phyloP scores from a whole-genome alignment of 1,140 invertebrate species.

The Diorhabda sublineata region DNA sequence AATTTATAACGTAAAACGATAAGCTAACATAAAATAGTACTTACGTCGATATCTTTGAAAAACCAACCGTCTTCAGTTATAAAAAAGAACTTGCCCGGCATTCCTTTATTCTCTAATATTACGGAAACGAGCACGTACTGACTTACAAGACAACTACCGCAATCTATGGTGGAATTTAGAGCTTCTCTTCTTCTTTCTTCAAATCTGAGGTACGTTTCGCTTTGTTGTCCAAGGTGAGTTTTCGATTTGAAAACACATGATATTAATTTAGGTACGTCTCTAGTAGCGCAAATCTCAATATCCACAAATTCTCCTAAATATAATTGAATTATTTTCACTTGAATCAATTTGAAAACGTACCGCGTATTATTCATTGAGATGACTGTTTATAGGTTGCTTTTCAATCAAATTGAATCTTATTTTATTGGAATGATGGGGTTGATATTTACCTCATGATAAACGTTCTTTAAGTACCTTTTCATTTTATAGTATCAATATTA shows the following conservation, averaged over 20 bases:
- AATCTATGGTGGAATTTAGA: slow-evolving; percentile 35
- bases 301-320: slow-evolving; percentile 24
- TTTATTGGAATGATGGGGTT: no score
- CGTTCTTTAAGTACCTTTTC: no score
- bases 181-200: slow-evolving; percentile 22
- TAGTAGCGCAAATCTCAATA: slow-evolving; percentile 20
- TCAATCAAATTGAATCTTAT: no score
- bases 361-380: no score
- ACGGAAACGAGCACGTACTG: slow-evolving; percentile 26
- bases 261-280: slow-evolving; percentile 24
- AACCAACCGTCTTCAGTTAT: slow-evolving; percentile 35
- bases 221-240: not conserved
- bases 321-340: not conserved
- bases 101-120: slow-evolving; percentile 33
- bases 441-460: no score
- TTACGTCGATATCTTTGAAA: slow-evolving; percentile 26
- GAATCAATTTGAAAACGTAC: no score
- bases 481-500: no score
- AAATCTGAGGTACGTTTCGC: slow-evolving; percentile 16
- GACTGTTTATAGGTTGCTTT: no score
- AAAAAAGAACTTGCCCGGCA: slow-evolving; percentile 34
- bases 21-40: not conserved
- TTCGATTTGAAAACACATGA: slow-evolving; percentile 16
- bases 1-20: no score
- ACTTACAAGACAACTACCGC: slow-evolving; percentile 33